These are phyloP conservation scores for Zoanthus solanderi DNA, from an alignment of 92 coral and sea anemone genomes.

Conservation along the genomic window DNA sequence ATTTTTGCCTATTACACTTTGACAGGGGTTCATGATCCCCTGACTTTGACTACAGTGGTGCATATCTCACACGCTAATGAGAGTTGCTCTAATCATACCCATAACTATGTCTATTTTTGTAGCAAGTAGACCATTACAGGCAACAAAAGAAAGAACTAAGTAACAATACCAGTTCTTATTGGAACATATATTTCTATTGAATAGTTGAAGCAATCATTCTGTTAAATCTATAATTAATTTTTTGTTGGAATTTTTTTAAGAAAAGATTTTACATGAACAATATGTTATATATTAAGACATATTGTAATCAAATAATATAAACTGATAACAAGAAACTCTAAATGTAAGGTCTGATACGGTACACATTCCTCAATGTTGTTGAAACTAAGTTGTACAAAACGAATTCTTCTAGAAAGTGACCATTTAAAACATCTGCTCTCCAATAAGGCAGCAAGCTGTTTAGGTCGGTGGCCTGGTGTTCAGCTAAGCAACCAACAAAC, in stretches of 20 bases:
- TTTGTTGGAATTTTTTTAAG: conserved; percentile 28
- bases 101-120: conserved; percentile 35
- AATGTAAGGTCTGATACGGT: no score
- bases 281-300: conserved; percentile 16
- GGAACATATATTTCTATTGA: conserved; percentile 30
- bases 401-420: conserved; percentile 30
- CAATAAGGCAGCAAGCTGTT: background rate
- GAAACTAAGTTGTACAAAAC: conserved; percentile 34
- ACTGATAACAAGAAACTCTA: no score
- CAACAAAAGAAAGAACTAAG: conserved; percentile 34
- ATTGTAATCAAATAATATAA: background rate
- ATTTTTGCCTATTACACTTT: conserved; percentile 37
- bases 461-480: conserved; percentile 6
- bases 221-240: conserved; percentile 11
- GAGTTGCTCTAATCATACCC: conserved; percentile 30
- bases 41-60: conserved; percentile 30
- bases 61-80: conserved; percentile 28
- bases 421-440: conserved; percentile 20
- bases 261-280: conserved; percentile 32
- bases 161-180: conserved; percentile 35
- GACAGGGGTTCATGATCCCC: conserved; percentile 37
- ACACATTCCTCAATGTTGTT: background rate
- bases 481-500: conserved; percentile 12
- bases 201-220: conserved; percentile 36
- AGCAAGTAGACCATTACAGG: conserved; percentile 24